Base-by-base conservation (phyloP, 2,888 invertebrate genomes). In the Melanostoma scalare region DNA sequence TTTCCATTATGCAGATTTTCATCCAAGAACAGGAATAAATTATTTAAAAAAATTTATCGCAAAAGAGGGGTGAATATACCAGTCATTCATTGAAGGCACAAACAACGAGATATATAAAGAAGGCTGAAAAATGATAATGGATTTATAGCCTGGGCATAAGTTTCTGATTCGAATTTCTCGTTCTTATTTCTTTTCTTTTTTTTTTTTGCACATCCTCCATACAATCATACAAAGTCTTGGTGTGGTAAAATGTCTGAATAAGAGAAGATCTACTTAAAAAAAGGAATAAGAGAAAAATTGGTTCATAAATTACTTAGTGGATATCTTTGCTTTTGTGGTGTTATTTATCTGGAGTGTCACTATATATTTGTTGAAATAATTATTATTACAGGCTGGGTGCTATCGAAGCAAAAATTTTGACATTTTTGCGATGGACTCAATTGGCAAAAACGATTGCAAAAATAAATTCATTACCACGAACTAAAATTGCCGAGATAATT, bases 1-100 rank as follows among this genome's bases (percentile, higher is more conserved):
- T 60, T 78, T 74, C 73, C 82, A 78, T 78, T 82, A 82, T 82
- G 82, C 82, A 78, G 78, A 78, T 82, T 78, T 58, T 58, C 20
- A 48, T 69, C 50, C 68, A 56, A 56, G 42, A 69, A 52, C 55
- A 55, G 42, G 78, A 68, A 78, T 74, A 82, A 77, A 82, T 82
- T 82, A 74, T 82, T 78, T 78, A 78, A 78, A 74, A 20, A 78
- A 82, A 78, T 78, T 77, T 53, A 73, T 74, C 10, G 36, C 68
- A 68, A 20, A 20, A 56, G 72, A 63, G 77, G 74, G 67, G 55
- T 65, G 68, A 77, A 77, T 58, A 6, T 30, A n/a, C 20, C 61
- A 55, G 3, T 31, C 68, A 60, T 6, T 50, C 36, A 36, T 42
- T 50, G 48, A 33, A 65, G 20, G 44, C 50, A 65, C 4, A 48